A percentile compares a stretch with the other conserved stretches of the same genome.
phyloP scores from a whole-genome alignment of 2,888 invertebrate species.

The Oegoconia quadripuncta region DNA sequence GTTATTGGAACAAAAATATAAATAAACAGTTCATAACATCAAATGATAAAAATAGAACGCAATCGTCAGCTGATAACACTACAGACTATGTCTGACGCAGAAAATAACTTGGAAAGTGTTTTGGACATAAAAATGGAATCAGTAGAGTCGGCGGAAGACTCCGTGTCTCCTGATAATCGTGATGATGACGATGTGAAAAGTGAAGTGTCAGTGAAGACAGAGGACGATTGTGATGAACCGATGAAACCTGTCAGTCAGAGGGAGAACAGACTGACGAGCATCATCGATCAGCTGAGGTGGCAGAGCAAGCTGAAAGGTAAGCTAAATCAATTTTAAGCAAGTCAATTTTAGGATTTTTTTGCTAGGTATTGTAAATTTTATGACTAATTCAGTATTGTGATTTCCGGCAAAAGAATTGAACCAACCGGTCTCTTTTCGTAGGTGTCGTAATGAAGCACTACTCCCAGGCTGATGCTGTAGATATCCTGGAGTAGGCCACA shows the following conservation, averaged over 20 bases:
- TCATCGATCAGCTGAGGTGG: conserved; percentile 70
- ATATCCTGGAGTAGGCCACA: no score
- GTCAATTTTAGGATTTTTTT: background rate
- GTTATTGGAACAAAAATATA: no score
- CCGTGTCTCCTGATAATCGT: conserved; percentile 7
- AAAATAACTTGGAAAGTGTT: background rate
- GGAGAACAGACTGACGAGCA: conserved; percentile 65
- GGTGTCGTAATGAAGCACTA: no score
- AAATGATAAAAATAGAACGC: conserved; percentile 2
- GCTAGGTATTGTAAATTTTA: no score
- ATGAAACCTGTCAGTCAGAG: conserved; percentile 40
- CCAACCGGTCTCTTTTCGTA: no score
- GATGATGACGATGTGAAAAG: conserved; percentile 27
- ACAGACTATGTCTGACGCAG: conserved; percentile 2
- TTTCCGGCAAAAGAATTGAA: no score
- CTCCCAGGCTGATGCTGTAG: no score
- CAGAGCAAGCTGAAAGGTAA: conserved; percentile 67
- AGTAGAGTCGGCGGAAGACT: no score
- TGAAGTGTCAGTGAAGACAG: conserved; percentile 39
- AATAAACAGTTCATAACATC: background rate
- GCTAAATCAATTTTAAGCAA: conserved; percentile 10
- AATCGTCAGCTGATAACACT: background rate
- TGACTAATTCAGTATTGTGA: no score
- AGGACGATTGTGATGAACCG: conserved; percentile 43
- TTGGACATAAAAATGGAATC: conserved; percentile 18